Base-by-base conservation (phyloP, 2,888 invertebrate genomes). In the Ectropis crepuscularia region DNA sequence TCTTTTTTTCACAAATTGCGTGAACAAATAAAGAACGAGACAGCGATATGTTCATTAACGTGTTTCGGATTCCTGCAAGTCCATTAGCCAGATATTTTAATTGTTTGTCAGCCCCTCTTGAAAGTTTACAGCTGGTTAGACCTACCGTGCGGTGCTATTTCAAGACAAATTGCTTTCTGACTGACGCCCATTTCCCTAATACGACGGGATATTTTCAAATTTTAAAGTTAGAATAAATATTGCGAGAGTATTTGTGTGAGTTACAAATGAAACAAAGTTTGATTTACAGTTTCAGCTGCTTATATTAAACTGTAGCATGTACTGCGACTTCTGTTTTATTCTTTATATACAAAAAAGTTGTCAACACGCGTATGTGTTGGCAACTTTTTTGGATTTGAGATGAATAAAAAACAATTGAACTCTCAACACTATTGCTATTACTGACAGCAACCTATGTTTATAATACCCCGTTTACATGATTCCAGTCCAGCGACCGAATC, bases 11-110 rank as follows among this genome's bases (percentile, higher is more conserved):
- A 60, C 45, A 63, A 63, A 63, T 45, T 57, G 55, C 76, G 74
- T 75, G 81, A 83, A 84, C 83, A 86, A 70, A 87, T 85, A 82
- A 82, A 84, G 81, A 79, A 85, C 84, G 84, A 79, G 80, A 54
- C 78, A 77, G 81, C 80, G 79, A 91, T 88, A 89, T 91, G 88
- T 91, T 91, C 90, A 92, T 92, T 90, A 91, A 88, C 89, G 79
- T 89, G 79, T 77, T 89, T 85, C 78, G 75, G 77, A 92, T 92
- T 88, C 91, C 88, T 78, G 74, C 76, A 74, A 86, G 81, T 92
- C 92, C 92, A 92, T 92, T 92, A 92, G 92, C 80, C 82, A 81
- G 91, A 92, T 90, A 92, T 92, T 92, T 92, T 92, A 91, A 92
- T 92, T 92, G 92, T 91, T 69, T 62, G 86, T 82, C 82, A 76